Percentiles rank a stretch among this genome's conserved stretches.
Evolutionary conservation across 2,888 invertebrate species (phyloP).

Genomic region (Yponomeuta evonymella): DNA sequence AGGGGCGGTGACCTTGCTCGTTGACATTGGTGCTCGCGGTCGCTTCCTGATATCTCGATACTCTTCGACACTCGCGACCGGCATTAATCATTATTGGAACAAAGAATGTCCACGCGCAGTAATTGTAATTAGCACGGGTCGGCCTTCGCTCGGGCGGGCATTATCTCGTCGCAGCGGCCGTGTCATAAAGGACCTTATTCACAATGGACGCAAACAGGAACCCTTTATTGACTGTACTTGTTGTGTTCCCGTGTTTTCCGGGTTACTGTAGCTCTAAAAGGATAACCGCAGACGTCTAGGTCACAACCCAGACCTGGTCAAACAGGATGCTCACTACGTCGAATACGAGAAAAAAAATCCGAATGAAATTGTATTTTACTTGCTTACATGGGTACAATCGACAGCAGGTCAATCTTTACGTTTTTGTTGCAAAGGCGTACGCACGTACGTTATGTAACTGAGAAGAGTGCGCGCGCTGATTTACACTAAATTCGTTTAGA

Average conservation of each 20-base stretch:
- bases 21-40: slow-evolving; percentile 66
- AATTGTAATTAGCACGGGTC: slow-evolving; percentile 72
- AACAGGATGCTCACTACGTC: background rate
- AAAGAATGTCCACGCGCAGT: slow-evolving; percentile 75
- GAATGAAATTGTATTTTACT: background rate
- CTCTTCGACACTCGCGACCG: slow-evolving; percentile 56
- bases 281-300: background rate
- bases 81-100: slow-evolving; percentile 74
- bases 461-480: no score
- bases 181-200: slow-evolving; percentile 64
- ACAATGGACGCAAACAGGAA: slow-evolving; percentile 48
- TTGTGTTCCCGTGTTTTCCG: slow-evolving; percentile 12
- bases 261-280: slow-evolving; percentile 5
- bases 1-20: slow-evolving; percentile 47
- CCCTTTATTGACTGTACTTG: slow-evolving; percentile 49
- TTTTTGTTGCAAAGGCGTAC: no score
- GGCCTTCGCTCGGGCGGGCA: slow-evolving; percentile 47
- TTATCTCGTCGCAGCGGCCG: slow-evolving; percentile 49
- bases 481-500: no score
- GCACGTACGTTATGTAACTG: no score
- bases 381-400: background rate
- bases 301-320: background rate
- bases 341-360: background rate
- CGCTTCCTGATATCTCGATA: slow-evolving; percentile 73
- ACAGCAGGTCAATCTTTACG: no score